Evolutionary conservation across 2,888 invertebrate species (phyloP), one percentile per base, ranked within the genome.

Genomic region (Cylindroiulus punctatus): DNA sequence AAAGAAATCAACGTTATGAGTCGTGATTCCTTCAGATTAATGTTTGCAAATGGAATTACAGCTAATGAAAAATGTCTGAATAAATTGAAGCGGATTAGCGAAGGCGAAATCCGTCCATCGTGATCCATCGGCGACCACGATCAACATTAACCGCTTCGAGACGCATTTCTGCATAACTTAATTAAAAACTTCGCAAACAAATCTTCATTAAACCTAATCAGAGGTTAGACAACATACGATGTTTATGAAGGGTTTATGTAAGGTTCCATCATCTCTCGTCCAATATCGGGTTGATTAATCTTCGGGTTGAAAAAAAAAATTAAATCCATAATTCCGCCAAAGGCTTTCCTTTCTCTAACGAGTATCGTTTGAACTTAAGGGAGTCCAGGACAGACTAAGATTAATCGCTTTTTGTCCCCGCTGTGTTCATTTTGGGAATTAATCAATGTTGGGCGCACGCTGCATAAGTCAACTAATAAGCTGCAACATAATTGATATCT

Each of bases 401-500:
- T 76, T 76, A 76, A 76, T 76, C 26, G 76, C 76, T 76, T 76
- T 76, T 76, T 76, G 5, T 32, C 14, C 76, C 76, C 30, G 76
- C 76, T 76, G 76, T 76, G 30, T 76, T 76, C 76, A 76, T 76
- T 76, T 76, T 30, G 76, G 76, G 76, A 76, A 76, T 76, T 76
- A 76, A 76, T 76, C 76, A 76, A 76, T 32, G 76, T 76, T 76
- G 30, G 26, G 76, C 76, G 30, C 30, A 26, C 14, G 30, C 76
- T 30, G 30, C 76, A 14, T 14, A 76, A 76, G 76, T 76, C 76
- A 76, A 32, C 26, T 14, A 8, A 76, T 76, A 76, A 76, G 76
- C 76, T 76, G 76, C 30, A 76, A 32, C 32, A 76, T 76, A 76
- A 76, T 76, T 76, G 30, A 76, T 76, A 76, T 76, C 76, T 30